A percentile compares a stretch with the other conserved stretches of the same genome.
These are phyloP conservation scores for Trogon melanurus DNA, from an alignment of 2,113 vertebrate genomes.

Conservation along the genomic window DNA sequence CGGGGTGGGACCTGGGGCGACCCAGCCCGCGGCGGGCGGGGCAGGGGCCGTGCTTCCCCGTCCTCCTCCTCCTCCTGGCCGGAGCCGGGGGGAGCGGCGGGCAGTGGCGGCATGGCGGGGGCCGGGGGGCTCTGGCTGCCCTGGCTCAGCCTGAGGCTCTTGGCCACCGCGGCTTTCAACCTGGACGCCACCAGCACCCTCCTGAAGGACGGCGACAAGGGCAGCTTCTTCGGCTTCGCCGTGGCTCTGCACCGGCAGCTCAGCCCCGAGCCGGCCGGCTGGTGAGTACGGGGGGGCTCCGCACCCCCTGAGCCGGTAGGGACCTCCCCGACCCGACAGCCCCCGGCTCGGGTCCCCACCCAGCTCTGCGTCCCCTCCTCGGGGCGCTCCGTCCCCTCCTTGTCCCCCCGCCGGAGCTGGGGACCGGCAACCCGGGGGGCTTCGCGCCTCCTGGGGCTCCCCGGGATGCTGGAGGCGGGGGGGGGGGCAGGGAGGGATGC, in stretches of 20 bases:
- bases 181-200: constrained; percentile 86
- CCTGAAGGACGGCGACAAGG: constrained; percentile 84
- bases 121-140: constrained; percentile 28
- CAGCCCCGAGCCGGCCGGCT: constrained; percentile 82
- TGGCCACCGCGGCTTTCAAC: constrained; percentile 80
- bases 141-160: constrained; percentile 46
- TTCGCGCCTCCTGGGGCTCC: too few species aligned
- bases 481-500: too few species aligned
- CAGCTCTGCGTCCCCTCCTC: neutral
- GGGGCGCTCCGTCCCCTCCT: neutral
- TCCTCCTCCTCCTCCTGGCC: neutral
- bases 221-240: constrained; percentile 91
- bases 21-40: neutral
- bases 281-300: constrained; percentile 81
- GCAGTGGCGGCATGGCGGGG: neutral
- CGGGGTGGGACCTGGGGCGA: neutral
- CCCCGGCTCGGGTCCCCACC: neutral
- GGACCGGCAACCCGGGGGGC: neutral
- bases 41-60: neutral
- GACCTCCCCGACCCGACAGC: neutral
- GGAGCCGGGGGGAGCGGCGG: neutral
- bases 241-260: constrained; percentile 89
- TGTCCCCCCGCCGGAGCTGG: too few species aligned
- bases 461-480: neutral
- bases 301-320: neutral